Base-by-base conservation (phyloP, 23 tunicate species). In the Phallusia fumigata region DNA sequence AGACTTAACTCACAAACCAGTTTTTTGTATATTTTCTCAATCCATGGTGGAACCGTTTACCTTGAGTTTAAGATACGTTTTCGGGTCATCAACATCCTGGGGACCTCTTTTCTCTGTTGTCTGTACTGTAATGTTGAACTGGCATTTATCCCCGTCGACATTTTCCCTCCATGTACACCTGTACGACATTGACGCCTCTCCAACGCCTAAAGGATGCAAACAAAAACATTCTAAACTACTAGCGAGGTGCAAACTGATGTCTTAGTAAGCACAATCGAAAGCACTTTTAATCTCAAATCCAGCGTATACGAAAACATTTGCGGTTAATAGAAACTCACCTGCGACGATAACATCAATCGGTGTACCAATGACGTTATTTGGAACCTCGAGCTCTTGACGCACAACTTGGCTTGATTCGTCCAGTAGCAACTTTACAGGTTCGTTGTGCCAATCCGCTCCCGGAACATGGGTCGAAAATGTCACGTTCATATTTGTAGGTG, bases 151-250 rank as follows among this genome's bases (percentile, higher is more conserved):
- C 32, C 82, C 90, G 32, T 87, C 90, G 26, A 87, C 81, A 5
- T 69, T 31, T 28, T 85, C 82, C 11, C 90, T 80, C 82, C 82
- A 87, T 24, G 74, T 76, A 33, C 90, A 87, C 32, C 90, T 30
- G 76, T 87, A 87, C 28, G 90, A 87, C 36, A 87, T 18, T 22
- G 74, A 40, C 33, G 86, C 90, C 36, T 87, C 85, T 32, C 90
- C 90, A 53, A 33, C 78, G 31, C 85, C 85, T 82, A 30, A 45
- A 18, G 69, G 28, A 58, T 13, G 13, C 8, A 58, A 21, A 21
- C 69, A 13, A 40, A 10, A n/a, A 51, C 58, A 51, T 51, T 51
- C 18, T 51, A 18, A 15, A 51, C 18, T 51, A 13, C 18, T 18
- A 51, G 58, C 58, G 18, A 18, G 15, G 18, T 51, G 58, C 58